Conservation (phyloP, 1,140 invertebrate genomes). For the Trachymyrmex cornetzi region DNA sequence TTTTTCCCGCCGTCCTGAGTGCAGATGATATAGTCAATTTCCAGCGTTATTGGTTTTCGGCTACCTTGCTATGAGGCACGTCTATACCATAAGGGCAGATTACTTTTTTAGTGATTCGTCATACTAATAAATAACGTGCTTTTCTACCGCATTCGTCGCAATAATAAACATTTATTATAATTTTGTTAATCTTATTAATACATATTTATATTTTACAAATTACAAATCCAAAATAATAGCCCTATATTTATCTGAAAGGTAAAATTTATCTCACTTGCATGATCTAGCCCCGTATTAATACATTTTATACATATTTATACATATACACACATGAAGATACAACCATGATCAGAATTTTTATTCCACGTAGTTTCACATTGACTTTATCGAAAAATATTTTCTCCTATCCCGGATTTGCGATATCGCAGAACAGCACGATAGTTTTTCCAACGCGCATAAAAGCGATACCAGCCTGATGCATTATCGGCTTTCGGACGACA, state of each 20-base stretch:
- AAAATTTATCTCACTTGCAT: not conserved
- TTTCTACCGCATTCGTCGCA: not conserved
- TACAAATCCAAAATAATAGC: not conserved
- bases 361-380: slow-evolving; percentile 17
- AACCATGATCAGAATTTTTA: not conserved
- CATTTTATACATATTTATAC: slow-evolving; percentile 1
- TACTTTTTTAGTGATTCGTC: slow-evolving; percentile 19
- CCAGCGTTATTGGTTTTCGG: slow-evolving; percentile 56
- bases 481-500: slow-evolving; percentile 30
- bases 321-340: not conserved
- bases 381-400: slow-evolving; percentile 48
- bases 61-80: slow-evolving; percentile 30
- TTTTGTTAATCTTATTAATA: not conserved
- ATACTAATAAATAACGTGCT: slow-evolving; percentile 53
- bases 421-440: slow-evolving; percentile 25
- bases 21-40: slow-evolving; percentile 63
- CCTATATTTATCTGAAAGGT: not conserved
- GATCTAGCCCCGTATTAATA: not conserved
- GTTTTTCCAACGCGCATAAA: slow-evolving; percentile 31
- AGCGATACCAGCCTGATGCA: slow-evolving; percentile 20
- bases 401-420: not conserved
- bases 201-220: not conserved
- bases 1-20: slow-evolving; percentile 47
- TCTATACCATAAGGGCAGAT: slow-evolving; percentile 23
- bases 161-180: not conserved